Base-by-base conservation (phyloP, 2,113 vertebrate species). In the Tenebrosternarchus preto region DNA sequence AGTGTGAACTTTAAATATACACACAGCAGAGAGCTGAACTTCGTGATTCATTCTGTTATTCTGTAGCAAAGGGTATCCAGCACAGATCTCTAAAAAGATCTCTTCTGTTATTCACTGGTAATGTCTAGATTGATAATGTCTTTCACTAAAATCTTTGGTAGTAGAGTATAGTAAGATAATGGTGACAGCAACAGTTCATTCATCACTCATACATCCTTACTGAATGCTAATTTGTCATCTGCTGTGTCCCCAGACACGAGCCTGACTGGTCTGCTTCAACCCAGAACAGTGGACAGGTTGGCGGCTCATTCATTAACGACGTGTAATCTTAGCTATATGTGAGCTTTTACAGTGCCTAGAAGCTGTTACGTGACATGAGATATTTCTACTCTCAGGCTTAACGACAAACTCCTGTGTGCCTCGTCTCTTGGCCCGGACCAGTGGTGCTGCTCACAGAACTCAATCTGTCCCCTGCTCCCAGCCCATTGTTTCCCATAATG, bases 401-500 rank as follows among this genome's bases (percentile, higher is more conserved):
- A 68, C 39, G 31, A 7, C 31, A 66, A 66, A 20, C 63, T 66
- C 63, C 29, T 20, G 29, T 29, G 64, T 11, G n/a, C 33, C 33
- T 68, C 64, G 9, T 39, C 59, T 75, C 39, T 61, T 61, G 33
- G 33, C 33, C 22, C 33, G 19, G 22, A 75, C 56, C 33, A 6
- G 20, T 36, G 36, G 64, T 22, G 20, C 31, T 60, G 57, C 33
- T 60, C 17, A 4, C 73, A 25, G 57, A 43, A 24, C 73, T 61
- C 31, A 59, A 60, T 59, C 33, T 74, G 72, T 74, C 53, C 17
- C 57, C 22, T 46, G 24, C 73, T 46, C 8, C 57, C 57, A 27
- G 39, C 31, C 72, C 56, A 60, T 75, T 75, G 33, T 75, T 63
- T 19, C 64, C 73, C 59, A 43, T 75, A 75, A 63, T 63, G 73